phyloP scores from a whole-genome alignment of 2,888 invertebrate genomes.

The Drosophila barbarae region DNA sequence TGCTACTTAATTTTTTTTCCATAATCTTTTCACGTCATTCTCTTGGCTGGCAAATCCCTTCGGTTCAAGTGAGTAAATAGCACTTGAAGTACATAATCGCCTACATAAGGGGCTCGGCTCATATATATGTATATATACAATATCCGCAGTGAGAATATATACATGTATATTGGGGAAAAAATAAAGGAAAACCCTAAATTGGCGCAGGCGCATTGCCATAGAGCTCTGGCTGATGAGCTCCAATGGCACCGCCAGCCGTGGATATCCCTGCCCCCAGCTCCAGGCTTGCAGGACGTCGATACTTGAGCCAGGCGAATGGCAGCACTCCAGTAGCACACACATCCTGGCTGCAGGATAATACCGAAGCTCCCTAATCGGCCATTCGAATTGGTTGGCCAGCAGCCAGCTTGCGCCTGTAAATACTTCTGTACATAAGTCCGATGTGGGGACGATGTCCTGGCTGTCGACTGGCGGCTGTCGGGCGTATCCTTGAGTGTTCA shows the following conservation, averaged over 20 bases:
- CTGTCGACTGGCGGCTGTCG: conserved; percentile 22
- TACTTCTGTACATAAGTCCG: conserved; percentile 18
- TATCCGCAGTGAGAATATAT: conserved; percentile 17
- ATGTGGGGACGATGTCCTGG: conserved; percentile 28
- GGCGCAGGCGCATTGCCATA: conserved; percentile 64
- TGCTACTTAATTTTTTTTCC: conserved; percentile 9
- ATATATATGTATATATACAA: conserved; percentile 11
- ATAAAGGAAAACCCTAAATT: conserved; percentile 60
- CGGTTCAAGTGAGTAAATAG: conserved; percentile 28
- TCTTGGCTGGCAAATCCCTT: conserved; percentile 20
- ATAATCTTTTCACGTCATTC: conserved; percentile 10
- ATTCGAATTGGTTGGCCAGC: conserved; percentile 57
- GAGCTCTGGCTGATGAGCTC: conserved; percentile 47
- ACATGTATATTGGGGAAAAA: conserved; percentile 23
- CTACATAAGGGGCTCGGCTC: conserved; percentile 13
- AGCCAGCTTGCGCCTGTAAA: conserved; percentile 21
- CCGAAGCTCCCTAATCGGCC: conserved; percentile 52
- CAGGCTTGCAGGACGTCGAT: conserved; percentile 51
- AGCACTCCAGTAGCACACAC: conserved; percentile 56
- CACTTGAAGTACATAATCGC: conserved; percentile 31
- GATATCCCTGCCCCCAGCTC: conserved; percentile 19
- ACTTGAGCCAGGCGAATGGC: conserved; percentile 71
- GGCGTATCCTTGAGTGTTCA: conserved; percentile 33
- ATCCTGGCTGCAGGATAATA: conserved; percentile 56
- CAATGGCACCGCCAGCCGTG: conserved; percentile 66